phyloP scores from a whole-genome alignment of 2,888 invertebrate species.

The Pegoplata infirma region DNA sequence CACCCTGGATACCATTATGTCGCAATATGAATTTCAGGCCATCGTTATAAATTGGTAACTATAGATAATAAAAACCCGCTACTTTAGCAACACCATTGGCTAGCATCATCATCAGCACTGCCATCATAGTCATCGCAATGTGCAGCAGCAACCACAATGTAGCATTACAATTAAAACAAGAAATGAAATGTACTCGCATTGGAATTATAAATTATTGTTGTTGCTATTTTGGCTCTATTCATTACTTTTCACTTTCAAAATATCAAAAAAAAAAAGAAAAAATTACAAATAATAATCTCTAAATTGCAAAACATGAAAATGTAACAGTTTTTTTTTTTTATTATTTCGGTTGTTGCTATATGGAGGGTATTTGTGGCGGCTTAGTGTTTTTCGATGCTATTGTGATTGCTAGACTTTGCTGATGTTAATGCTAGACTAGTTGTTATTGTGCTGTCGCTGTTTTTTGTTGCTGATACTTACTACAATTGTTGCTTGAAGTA shows the following conservation, averaged over 20 bases:
- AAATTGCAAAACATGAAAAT: constrained; percentile 47
- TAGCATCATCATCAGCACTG: not conserved
- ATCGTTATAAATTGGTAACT: not conserved
- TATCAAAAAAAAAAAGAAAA: constrained; percentile 14
- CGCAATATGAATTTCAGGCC: no score
- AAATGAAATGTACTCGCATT: constrained; percentile 16
- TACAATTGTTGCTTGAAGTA: not conserved
- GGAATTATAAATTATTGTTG: constrained; percentile 23
- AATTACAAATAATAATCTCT: constrained; percentile 30
- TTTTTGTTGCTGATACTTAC: not conserved
- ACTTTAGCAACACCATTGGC: not conserved
- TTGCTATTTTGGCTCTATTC: constrained; percentile 8
- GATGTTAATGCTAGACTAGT: no score
- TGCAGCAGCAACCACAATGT: constrained; percentile 14
- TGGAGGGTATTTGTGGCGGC: not conserved
- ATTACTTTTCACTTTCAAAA: constrained; percentile 57
- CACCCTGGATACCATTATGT: no score
- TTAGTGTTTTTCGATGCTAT: constrained; percentile 8
- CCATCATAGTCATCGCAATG: not conserved
- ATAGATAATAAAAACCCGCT: not conserved
- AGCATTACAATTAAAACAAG: constrained; percentile 25
- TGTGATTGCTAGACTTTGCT: no score
- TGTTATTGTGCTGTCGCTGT: no score
- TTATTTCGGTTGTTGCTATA: not conserved
- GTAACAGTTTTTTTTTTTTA: constrained; percentile 28